Conservation (phyloP, 2,113 vertebrate species). For the Alligator mississippiensis region DNA sequence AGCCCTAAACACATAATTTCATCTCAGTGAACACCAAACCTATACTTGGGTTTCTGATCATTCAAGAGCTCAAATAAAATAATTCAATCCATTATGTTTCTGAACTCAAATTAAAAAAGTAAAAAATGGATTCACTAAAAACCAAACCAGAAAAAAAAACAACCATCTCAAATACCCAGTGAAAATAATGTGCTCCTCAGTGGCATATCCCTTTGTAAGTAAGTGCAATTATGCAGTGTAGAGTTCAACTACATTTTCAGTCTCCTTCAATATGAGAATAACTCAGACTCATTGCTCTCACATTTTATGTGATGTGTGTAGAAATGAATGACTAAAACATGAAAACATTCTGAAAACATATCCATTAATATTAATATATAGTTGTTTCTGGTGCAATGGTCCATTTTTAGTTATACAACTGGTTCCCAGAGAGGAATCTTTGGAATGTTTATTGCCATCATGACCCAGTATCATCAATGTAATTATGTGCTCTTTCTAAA, state of each 20-base stretch:
- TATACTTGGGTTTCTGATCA: not conserved
- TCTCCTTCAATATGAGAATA: not conserved
- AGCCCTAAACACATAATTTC: not conserved
- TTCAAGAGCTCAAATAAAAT: not conserved
- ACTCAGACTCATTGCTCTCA: constrained; percentile 4
- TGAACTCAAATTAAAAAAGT: not conserved
- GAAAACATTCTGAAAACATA: not conserved
- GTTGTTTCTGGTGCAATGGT: not conserved
- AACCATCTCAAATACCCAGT: not conserved
- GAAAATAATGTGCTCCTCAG: not conserved
- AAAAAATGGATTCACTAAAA: too few relatives aligned
- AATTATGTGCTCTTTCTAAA: constrained; percentile 14
- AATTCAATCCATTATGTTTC: not conserved
- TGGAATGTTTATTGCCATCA: not conserved
- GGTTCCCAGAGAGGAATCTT: not conserved
- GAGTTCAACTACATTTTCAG: not conserved
- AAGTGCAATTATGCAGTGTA: not conserved
- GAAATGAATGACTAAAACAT: not conserved
- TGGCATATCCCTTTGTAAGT: not conserved
- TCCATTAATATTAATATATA: not conserved
- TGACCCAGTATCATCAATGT: not conserved
- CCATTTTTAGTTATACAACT: not conserved
- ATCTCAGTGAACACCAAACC: not conserved
- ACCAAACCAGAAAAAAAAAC: too few relatives aligned
- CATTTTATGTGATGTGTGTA: not conserved